Conservation (phyloP, 2,888 invertebrate genomes). For the Dione juno region DNA sequence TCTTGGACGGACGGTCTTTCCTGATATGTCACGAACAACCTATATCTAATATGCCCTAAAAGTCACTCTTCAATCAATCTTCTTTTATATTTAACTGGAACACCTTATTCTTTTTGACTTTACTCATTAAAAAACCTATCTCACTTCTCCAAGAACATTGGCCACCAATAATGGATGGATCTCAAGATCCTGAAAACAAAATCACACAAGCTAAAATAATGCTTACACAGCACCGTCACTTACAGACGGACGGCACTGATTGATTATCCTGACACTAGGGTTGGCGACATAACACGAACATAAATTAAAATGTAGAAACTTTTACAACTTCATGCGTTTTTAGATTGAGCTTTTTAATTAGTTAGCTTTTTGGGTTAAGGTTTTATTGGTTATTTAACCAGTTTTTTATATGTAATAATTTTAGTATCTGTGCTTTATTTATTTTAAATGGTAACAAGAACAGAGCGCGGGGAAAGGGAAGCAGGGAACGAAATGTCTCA, state of each 20-base stretch:
- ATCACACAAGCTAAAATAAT: slow-evolving; percentile 36
- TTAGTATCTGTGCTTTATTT: no score
- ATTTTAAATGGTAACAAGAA: no score
- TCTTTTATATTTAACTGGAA: background rate
- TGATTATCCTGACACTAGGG: slow-evolving; percentile 40
- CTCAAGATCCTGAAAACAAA: slow-evolving; percentile 28
- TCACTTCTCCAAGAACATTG: background rate
- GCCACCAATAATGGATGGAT: slow-evolving; percentile 24
- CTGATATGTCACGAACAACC: no score
- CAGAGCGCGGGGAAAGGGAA: no score
- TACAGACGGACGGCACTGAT: slow-evolving; percentile 43
- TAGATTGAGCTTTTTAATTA: background rate
- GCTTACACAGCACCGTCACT: slow-evolving; percentile 44
- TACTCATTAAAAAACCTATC: background rate
- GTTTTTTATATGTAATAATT: no score
- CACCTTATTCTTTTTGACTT: background rate
- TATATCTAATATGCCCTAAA: no score
- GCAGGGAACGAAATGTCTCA: no score
- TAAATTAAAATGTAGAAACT: background rate
- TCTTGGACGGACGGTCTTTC: no score
- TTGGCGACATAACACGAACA: slow-evolving; percentile 9
- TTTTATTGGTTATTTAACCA: background rate
- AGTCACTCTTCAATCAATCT: no score
- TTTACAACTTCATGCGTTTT: background rate
- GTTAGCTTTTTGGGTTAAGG: background rate